A percentile compares a stretch with the other conserved stretches of the same genome.
phyloP scores from a whole-genome alignment of 1,140 invertebrate species.

The Lepeophtheirus salmonis region DNA sequence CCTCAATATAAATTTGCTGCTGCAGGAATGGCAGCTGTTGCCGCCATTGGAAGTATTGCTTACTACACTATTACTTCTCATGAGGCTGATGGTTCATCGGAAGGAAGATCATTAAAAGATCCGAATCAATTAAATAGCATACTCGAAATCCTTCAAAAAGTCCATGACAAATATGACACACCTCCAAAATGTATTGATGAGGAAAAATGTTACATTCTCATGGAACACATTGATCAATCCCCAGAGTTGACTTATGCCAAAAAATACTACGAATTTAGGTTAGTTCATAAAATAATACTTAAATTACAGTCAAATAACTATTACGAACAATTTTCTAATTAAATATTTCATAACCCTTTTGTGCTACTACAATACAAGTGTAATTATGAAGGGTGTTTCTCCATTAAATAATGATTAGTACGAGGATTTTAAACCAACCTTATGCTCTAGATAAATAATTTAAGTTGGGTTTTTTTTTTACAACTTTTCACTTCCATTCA shows the following conservation, averaged over 20 bases:
- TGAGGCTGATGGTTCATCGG: neutral
- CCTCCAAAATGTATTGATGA: neutral
- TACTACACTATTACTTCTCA: neutral
- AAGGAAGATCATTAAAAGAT: neutral
- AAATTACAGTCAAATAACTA: neutral
- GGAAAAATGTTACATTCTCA: neutral
- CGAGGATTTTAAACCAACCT: neutral
- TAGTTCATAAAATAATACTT: neutral
- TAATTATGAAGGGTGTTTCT: too few species aligned
- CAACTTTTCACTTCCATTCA: neutral
- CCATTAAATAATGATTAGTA: neutral
- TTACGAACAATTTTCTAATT: neutral
- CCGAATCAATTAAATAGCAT: too few species aligned
- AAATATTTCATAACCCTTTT: too few species aligned
- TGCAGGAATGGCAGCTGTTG: neutral
- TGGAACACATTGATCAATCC: neutral
- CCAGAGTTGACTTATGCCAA: neutral
- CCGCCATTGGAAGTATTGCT: neutral
- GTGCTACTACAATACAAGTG: too few species aligned
- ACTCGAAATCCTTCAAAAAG: neutral
- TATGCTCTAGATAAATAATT: neutral
- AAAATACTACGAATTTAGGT: neutral
- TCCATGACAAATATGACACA: neutral
- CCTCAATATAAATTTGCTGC: neutral
- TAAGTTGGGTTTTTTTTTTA: neutral